phyloP scores from a whole-genome alignment of 2,113 vertebrate species.

The Sinocyclocheilus anophthalmus region DNA sequence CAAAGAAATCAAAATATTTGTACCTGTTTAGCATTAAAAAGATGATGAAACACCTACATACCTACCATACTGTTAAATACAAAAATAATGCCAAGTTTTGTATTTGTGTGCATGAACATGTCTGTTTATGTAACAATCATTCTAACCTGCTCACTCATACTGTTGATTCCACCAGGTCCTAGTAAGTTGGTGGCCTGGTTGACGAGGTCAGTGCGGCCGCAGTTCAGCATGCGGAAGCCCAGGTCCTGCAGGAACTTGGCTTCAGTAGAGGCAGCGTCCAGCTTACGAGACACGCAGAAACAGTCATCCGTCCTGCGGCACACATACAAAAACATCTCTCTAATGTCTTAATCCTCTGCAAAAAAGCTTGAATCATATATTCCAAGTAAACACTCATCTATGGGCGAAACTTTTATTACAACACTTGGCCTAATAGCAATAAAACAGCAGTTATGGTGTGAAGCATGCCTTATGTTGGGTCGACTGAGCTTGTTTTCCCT shows the following conservation, averaged over 20 bases:
- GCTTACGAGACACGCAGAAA: constrained; percentile 93
- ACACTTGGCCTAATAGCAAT: neutral
- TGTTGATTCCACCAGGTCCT: constrained; percentile 94
- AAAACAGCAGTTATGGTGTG: neutral
- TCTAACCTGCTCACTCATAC: constrained; percentile 96
- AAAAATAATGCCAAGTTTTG: constrained; percentile 37
- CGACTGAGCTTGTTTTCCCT: constrained; percentile 35
- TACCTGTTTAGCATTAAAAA: too few relatives aligned
- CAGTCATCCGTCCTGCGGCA: constrained; percentile 91
- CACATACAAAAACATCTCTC: constrained; percentile 34
- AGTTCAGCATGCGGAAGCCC: constrained; percentile 99
- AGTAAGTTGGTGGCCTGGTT: constrained; percentile 95
- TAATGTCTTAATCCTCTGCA: constrained; percentile 18
- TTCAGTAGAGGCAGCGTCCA: constrained; percentile 94
- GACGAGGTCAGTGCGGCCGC: constrained; percentile 94
- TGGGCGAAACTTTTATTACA: neutral
- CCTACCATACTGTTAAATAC: neutral
- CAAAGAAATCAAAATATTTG: too few relatives aligned
- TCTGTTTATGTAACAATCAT: neutral
- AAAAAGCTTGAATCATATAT: neutral
- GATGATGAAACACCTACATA: neutral
- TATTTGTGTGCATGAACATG: constrained; percentile 32
- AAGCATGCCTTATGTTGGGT: neutral
- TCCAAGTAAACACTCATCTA: neutral
- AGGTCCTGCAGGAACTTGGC: constrained; percentile 97